Conservation (phyloP, 1,140 invertebrate genomes). For the Cydia fagiglandana region DNA sequence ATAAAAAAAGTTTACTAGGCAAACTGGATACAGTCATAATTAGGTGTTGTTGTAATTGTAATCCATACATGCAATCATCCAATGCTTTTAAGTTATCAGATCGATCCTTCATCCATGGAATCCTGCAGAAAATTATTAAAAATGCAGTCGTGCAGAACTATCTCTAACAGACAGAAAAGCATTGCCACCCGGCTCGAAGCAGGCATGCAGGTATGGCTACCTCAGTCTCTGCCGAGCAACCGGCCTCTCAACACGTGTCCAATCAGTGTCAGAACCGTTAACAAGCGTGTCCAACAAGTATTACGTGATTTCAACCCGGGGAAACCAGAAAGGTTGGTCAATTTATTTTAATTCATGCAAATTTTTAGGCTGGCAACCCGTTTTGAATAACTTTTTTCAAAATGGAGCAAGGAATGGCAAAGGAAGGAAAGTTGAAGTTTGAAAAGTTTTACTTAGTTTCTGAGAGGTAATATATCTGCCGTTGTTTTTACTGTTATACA, state of each 20-base stretch:
- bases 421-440: conserved; percentile 24
- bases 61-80: no score
- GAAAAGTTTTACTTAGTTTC: conserved; percentile 7
- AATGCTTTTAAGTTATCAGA: no score
- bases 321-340: conserved; percentile 20
- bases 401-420: not conserved
- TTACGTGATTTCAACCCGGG: conserved; percentile 24
- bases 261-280: not conserved
- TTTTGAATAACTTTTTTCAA: not conserved
- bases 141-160: not conserved
- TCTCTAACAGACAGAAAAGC: not conserved
- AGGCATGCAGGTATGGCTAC: conserved; percentile 20
- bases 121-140: not conserved
- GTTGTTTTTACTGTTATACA: conserved; percentile 25
- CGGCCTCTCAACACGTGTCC: not conserved
- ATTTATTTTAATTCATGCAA: conserved; percentile 2
- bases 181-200: conserved; percentile 16
- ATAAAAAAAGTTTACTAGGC: no score
- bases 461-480: conserved; percentile 12
- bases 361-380: conserved; percentile 8
- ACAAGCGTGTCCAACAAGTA: conserved; percentile 3
- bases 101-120: no score
- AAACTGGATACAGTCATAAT: no score
- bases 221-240: conserved; percentile 15
- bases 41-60: no score